Evolutionary conservation across 2,888 invertebrate species (phyloP).

Genomic region (Hartigia nigra): DNA sequence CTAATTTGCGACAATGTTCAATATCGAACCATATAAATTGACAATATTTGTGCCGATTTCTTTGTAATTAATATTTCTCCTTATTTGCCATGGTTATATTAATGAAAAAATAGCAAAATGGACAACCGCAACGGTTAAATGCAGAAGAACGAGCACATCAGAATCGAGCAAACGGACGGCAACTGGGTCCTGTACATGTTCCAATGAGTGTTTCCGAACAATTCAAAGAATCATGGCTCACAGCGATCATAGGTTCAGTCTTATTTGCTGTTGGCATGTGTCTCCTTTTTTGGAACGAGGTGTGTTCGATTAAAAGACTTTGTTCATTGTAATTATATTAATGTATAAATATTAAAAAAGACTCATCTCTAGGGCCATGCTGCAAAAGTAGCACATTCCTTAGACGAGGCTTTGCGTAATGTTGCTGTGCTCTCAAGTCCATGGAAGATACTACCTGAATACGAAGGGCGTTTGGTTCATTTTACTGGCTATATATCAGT

Average conservation of each 20-base stretch:
- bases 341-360: slow-evolving; percentile 10
- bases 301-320: slow-evolving; percentile 53
- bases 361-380: slow-evolving; percentile 75
- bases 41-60: background rate
- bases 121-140: slow-evolving; percentile 38
- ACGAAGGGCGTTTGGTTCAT: slow-evolving; percentile 83
- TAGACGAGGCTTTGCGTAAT: slow-evolving; percentile 79
- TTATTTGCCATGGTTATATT: slow-evolving; percentile 9
- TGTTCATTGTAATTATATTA: background rate
- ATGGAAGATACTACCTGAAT: slow-evolving; percentile 68
- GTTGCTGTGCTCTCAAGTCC: slow-evolving; percentile 69
- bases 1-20: background rate
- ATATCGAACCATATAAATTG: background rate
- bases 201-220: slow-evolving; percentile 66
- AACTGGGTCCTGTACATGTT: slow-evolving; percentile 36
- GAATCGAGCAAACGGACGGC: slow-evolving; percentile 37
- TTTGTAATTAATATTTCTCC: background rate
- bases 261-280: slow-evolving; percentile 76
- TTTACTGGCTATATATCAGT: slow-evolving; percentile 79
- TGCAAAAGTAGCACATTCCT: slow-evolving; percentile 80
- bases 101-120: slow-evolving; percentile 37
- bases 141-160: slow-evolving; percentile 38
- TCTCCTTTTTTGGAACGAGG: slow-evolving; percentile 88
- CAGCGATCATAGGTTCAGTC: slow-evolving; percentile 75
- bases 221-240: slow-evolving; percentile 78